Evolutionary conservation across 2,113 vertebrate genomes (phyloP), one percentile per base, ranked within the genome.

Genomic region (Anas platyrhynchos): DNA sequence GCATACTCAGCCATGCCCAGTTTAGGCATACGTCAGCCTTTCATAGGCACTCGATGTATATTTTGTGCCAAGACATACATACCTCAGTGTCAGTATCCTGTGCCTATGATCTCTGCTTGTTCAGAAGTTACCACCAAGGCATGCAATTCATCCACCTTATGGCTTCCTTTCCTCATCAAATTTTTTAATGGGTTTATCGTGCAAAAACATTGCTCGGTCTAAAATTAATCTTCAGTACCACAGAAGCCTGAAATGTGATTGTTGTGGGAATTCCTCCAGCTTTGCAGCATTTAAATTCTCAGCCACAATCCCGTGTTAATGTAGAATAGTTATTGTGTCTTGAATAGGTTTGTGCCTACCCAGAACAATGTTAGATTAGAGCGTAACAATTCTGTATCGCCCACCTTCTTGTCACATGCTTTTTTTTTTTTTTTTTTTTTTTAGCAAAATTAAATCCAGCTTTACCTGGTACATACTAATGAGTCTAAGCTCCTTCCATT

Each of bases 311-410:
- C n/a, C 1, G 0, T 34, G 48, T 73, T 79, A 84, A 94, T 48
- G 54, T 68, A 75, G 72, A 84, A 92, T 26, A 91, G 29, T 63
- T 91, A 66, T 41, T 92, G 74, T 82, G 69, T 56, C 74, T 85
- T 89, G 84, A 82, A 92, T 76, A 82, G 83, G 36, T 69, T 89
- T 93, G 32, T 91, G 74, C 27, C 67, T 93, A 89, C 81, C 56
- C 81, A 91, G 66, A 93, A 93, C 71, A 89, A 66, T 58, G 63
- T 87, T 75, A 87, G 63, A 94, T 96, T 84, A 89, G 72, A 88
- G 55, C 36, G 89, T 81, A 95, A 95, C 58, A 79, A 10, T 89
- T 84, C 9, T 6, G 66, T 69, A 58, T 91, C 0, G 0, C 44
- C 80, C 56, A 61, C 54, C 62, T 77, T 85, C 56, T 93, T 87